phyloP scores from a whole-genome alignment of 2,888 invertebrate genomes.

The Bibio marci region DNA sequence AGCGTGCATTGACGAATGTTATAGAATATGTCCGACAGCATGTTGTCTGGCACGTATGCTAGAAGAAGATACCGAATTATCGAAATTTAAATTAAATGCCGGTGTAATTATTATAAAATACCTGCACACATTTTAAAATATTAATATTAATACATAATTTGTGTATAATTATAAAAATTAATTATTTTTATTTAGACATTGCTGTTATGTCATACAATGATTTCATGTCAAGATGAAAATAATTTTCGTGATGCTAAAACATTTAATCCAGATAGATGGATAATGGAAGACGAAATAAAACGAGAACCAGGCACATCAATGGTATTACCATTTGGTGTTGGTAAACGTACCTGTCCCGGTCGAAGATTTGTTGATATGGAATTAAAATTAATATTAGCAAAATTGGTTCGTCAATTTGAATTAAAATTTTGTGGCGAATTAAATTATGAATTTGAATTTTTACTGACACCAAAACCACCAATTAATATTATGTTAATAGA shows the following conservation, averaged over 20 bases:
- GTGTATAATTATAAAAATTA: neutral
- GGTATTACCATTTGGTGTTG: slow-evolving; percentile 64
- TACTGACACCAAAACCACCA: slow-evolving; percentile 59
- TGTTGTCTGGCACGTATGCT: slow-evolving; percentile 61
- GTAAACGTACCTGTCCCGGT: slow-evolving; percentile 68
- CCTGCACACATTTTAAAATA: no score
- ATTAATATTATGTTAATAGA: slow-evolving; percentile 48
- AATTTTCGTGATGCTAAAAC: slow-evolving; percentile 55
- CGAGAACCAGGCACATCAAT: slow-evolving; percentile 39
- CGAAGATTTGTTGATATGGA: slow-evolving; percentile 69
- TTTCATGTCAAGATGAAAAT: slow-evolving; percentile 57
- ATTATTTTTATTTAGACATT: slow-evolving; percentile 39
- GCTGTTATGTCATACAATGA: slow-evolving; percentile 63
- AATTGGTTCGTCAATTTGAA: slow-evolving; percentile 54
- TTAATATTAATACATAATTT: neutral
- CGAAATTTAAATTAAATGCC: slow-evolving; percentile 48
- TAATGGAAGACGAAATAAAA: slow-evolving; percentile 18
- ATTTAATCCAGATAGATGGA: slow-evolving; percentile 66
- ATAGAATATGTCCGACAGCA: slow-evolving; percentile 48
- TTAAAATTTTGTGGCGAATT: slow-evolving; percentile 50
- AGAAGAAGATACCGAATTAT: slow-evolving; percentile 51
- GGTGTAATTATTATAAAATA: no score
- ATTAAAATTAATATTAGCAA: slow-evolving; percentile 52
- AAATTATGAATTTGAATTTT: slow-evolving; percentile 63
- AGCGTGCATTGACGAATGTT: slow-evolving; percentile 64